Base-by-base conservation (phyloP, 1,140 invertebrate species). In the Helicorthomorpha holstii region DNA sequence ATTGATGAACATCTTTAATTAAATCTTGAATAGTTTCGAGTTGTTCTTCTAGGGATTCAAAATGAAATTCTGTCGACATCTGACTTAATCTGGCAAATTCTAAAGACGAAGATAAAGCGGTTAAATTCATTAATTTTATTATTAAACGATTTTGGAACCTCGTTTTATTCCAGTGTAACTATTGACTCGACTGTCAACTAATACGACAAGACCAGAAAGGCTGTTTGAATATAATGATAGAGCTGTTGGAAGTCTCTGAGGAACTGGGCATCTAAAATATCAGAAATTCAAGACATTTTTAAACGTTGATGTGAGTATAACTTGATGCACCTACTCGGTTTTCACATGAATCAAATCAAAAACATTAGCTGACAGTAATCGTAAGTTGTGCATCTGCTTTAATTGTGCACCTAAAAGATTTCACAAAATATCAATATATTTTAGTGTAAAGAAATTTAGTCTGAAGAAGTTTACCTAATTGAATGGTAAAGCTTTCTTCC, bases 381-480 rank as follows among this genome's bases (percentile, higher is more conserved):
- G 73, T 57, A 97, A 82, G 69, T 98, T 98, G 68, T 98, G 92
- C 74, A 92, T 97, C 63, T 95, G 90, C 70, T 98, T 98, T 69
- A 98, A 77, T 70, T 98, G 94, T 1, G 91, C 90, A 50, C 72
- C 71, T 50, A 47, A 14, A 19, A 41, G 23, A 24, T 49, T 23
- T 50, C 45, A 27, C 43, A 45, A 45, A 21, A 45, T 4, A 7
- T 34, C 16, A 49, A 49, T 26, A 34, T 7, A 7, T 7, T 4
- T 34, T n/a, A 7, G n/a, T n/a, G n/a, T n/a, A n/a, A n/a, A n/a
- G n/a, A n/a, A n/a, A n/a, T n/a, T n/a, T n/a, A n/a, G n/a, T n/a
- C n/a, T n/a, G n/a, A n/a, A n/a, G 7, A 22, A 10, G 19, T 12
- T 46, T 12, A 46, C 93, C 93, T 51, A 96, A 72, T 72, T 96